Evolutionary conservation across 2,888 invertebrate genomes (phyloP).

Genomic region (Drosophila atroscutellata): DNA sequence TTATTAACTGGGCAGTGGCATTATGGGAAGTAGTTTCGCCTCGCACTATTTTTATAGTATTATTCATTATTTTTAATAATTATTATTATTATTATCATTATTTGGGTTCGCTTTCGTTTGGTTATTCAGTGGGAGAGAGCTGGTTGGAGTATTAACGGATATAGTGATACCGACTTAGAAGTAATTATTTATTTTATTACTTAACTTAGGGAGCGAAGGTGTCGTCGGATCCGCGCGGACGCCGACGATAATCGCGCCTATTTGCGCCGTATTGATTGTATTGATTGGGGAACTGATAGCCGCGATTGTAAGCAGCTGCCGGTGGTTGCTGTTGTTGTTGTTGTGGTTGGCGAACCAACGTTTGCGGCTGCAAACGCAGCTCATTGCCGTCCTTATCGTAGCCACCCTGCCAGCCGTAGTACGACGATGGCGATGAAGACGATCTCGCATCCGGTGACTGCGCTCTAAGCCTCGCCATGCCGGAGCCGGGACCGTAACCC

Average conservation of each 20-base stretch:
- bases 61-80: slow-evolving; percentile 10
- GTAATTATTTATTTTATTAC: slow-evolving; percentile 64
- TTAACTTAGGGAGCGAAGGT: slow-evolving; percentile 73
- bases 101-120: slow-evolving; percentile 23
- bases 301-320: slow-evolving; percentile 42
- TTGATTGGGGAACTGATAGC: slow-evolving; percentile 26
- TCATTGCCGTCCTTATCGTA: slow-evolving; percentile 44
- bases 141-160: slow-evolving; percentile 44
- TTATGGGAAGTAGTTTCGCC: slow-evolving; percentile 28
- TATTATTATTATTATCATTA: neutral
- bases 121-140: slow-evolving; percentile 25
- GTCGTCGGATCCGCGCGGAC: slow-evolving; percentile 67
- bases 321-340: slow-evolving; percentile 5
- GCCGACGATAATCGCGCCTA: slow-evolving; percentile 48
- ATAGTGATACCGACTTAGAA: slow-evolving; percentile 65
- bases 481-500: neutral
- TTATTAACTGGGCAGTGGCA: slow-evolving; percentile 59
- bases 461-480: neutral
- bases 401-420: slow-evolving; percentile 24
- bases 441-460: slow-evolving; percentile 8
- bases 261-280: slow-evolving; percentile 31
- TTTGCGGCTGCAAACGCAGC: slow-evolving; percentile 53
- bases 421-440: neutral
- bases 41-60: slow-evolving; percentile 24
- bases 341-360: slow-evolving; percentile 19